These are phyloP conservation scores for Enoplolaimus lenunculus DNA, from an alignment of 2,888 invertebrate species.

Conservation along the genomic window DNA sequence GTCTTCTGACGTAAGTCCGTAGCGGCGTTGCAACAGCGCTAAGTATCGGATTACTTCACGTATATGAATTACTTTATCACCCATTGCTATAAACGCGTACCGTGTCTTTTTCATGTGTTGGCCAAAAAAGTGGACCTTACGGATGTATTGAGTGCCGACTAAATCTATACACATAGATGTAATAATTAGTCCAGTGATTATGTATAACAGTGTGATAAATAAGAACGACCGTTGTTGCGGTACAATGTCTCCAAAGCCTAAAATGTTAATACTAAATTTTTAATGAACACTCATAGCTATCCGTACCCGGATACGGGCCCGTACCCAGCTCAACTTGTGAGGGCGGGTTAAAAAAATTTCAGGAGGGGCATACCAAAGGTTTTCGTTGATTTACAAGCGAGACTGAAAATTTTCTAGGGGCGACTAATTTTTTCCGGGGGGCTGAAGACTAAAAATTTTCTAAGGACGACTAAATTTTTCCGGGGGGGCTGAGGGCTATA, in stretches of 20 bases:
- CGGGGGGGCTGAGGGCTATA: too few relatives aligned
- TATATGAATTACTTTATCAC: conserved; percentile 37
- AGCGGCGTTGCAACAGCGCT: conserved; percentile 37
- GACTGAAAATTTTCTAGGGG: too few relatives aligned
- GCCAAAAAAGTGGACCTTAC: conserved; percentile 41
- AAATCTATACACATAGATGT: conserved; percentile 41
- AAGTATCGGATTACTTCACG: conserved; percentile 40
- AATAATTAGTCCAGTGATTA: conserved; percentile 38
- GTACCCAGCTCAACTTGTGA: too few relatives aligned
- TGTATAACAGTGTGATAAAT: conserved; percentile 37
- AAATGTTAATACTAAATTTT: too few relatives aligned
- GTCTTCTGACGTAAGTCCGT: conserved; percentile 39
- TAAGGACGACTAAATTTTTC: too few relatives aligned
- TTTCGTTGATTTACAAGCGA: too few relatives aligned
- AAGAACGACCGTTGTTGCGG: conserved; percentile 37
- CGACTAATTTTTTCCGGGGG: too few relatives aligned
- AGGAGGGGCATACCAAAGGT: too few relatives aligned
- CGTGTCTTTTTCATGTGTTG: conserved; percentile 25
- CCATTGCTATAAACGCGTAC: conserved; percentile 37
- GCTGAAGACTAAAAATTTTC: too few relatives aligned
- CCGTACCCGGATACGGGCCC: too few relatives aligned
- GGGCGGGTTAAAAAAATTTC: too few relatives aligned
- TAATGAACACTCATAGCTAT: too few relatives aligned
- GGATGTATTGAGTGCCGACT: conserved; percentile 39
- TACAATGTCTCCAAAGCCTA: conserved; percentile 40